Conservation (phyloP, 1,140 invertebrate genomes). For the Bombyx mandarina region DNA sequence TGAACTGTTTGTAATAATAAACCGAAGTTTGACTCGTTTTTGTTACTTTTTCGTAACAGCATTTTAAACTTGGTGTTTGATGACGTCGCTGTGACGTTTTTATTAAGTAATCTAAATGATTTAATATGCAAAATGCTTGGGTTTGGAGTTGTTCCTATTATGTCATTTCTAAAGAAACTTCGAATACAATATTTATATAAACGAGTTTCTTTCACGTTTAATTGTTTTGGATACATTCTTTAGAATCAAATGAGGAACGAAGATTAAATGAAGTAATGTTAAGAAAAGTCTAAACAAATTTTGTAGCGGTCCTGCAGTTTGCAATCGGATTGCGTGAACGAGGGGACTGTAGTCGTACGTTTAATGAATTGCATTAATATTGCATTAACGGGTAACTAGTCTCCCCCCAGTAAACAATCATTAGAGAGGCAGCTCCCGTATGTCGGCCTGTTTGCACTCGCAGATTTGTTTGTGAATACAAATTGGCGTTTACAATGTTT, state of each 20-base stretch:
- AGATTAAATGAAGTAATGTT: no score
- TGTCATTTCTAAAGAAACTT: no score
- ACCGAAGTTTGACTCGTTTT: not conserved
- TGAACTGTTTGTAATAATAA: not conserved
- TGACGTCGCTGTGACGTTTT: no score
- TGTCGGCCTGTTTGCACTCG: conserved; percentile 42
- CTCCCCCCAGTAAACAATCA: conserved; percentile 61
- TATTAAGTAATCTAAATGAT: no score
- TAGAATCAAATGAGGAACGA: no score
- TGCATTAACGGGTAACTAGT: conserved; percentile 67
- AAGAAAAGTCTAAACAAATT: no score
- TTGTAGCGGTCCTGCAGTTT: not conserved
- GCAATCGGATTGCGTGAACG: conserved; percentile 2
- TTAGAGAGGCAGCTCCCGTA: conserved; percentile 31
- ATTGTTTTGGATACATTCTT: no score
- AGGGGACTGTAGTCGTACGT: conserved; percentile 56
- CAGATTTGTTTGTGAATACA: conserved; percentile 65
- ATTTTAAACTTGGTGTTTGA: no score
- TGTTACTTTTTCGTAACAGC: not conserved
- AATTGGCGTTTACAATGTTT: conserved; percentile 52
- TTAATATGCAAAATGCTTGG: no score
- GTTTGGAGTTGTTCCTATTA: no score
- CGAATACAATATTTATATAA: no score
- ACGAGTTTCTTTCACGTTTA: no score
- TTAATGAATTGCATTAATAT: conserved; percentile 74